Evolutionary conservation across 2,888 invertebrate genomes (phyloP).

Genomic region (Mycalesis mineus): DNA sequence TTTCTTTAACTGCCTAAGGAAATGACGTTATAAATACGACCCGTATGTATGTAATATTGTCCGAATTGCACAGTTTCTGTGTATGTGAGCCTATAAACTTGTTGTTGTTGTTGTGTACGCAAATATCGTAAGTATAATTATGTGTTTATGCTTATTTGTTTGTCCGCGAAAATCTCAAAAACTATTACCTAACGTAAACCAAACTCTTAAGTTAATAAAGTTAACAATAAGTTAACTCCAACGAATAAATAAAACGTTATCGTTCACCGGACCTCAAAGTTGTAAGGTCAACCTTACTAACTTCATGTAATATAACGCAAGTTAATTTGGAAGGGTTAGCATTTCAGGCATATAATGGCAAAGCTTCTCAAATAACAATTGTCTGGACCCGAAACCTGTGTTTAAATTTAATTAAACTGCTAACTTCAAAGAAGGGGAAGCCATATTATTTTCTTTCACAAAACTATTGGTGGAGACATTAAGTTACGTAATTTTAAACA

Average conservation of each 20-base stretch:
- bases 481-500: background rate
- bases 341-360: conserved; percentile 34
- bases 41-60: too few species aligned
- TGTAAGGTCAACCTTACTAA: background rate
- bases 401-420: conserved; percentile 39
- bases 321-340: conserved; percentile 41
- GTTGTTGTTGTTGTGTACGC: too few species aligned
- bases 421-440: conserved; percentile 24
- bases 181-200: too few species aligned
- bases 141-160: too few species aligned
- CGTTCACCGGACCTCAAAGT: background rate
- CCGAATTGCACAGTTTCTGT: too few species aligned
- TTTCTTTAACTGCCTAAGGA: too few species aligned
- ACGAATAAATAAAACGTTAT: background rate
- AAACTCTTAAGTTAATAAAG: too few species aligned
- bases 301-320: conserved; percentile 33
- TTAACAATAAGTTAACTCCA: too few species aligned
- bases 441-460: conserved; percentile 28
- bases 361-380: conserved; percentile 38
- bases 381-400: conserved; percentile 35
- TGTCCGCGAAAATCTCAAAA: too few species aligned
- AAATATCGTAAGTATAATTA: too few species aligned
- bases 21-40: too few species aligned
- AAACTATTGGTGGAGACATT: background rate
- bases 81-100: too few species aligned